These are phyloP conservation scores for Pterostichus niger DNA, from an alignment of 2,888 invertebrate genomes.

Conservation along the genomic window DNA sequence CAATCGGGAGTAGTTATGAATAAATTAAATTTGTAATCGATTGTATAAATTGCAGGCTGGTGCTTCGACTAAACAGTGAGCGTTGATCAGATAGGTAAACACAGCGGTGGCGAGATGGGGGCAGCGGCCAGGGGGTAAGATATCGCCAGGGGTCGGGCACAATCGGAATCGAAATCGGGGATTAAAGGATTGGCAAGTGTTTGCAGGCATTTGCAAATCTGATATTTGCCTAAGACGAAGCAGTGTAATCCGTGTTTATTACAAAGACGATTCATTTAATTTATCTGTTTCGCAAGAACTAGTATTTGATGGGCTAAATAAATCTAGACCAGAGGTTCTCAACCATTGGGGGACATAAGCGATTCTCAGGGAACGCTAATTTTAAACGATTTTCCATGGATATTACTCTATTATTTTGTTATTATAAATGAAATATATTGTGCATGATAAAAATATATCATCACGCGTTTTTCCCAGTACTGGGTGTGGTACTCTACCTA, in stretches of 20 bases:
- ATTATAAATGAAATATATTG: too few species aligned
- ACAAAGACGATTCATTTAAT: neutral
- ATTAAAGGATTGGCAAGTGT: slow-evolving; percentile 14
- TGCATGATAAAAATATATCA: too few species aligned
- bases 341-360: too few species aligned
- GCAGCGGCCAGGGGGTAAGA: neutral
- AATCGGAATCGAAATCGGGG: slow-evolving; percentile 28
- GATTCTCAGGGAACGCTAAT: too few species aligned
- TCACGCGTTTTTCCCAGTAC: too few species aligned
- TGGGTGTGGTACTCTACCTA: too few species aligned
- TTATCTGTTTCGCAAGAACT: too few species aligned
- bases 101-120: slow-evolving; percentile 16
- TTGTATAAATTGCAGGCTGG: slow-evolving; percentile 47
- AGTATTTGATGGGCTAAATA: too few species aligned
- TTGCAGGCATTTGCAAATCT: slow-evolving; percentile 20
- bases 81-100: slow-evolving; percentile 51
- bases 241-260: slow-evolving; percentile 4
- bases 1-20: slow-evolving; percentile 53
- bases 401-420: too few species aligned
- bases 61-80: slow-evolving; percentile 14
- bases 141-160: slow-evolving; percentile 15
- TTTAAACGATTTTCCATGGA: too few species aligned
- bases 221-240: slow-evolving; percentile 28
- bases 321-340: too few species aligned
- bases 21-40: slow-evolving; percentile 52